phyloP scores from a whole-genome alignment of 2,888 invertebrate genomes.

The Drosophila greeni region DNA sequence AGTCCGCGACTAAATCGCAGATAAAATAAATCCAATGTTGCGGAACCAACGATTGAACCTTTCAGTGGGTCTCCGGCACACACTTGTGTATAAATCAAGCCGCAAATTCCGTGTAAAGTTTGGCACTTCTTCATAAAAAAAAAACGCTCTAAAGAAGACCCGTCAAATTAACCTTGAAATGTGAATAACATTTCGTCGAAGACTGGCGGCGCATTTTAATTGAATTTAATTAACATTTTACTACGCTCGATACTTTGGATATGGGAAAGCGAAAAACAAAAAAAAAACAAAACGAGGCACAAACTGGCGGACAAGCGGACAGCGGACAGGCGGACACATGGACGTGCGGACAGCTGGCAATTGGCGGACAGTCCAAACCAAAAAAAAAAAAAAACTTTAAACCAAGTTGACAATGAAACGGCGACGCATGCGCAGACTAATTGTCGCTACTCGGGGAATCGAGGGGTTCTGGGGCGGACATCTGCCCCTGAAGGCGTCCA shows the following conservation, averaged over 20 bases:
- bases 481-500: conserved; percentile 25
- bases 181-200: conserved; percentile 73
- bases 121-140: conserved; percentile 64
- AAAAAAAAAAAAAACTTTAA: background rate
- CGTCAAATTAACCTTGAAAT: conserved; percentile 71
- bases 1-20: conserved; percentile 28
- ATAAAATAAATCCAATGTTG: conserved; percentile 60
- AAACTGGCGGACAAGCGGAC: conserved; percentile 26
- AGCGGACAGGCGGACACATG: conserved; percentile 22
- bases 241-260: conserved; percentile 67
- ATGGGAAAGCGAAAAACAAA: conserved; percentile 59
- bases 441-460: conserved; percentile 45
- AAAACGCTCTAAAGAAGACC: conserved; percentile 33
- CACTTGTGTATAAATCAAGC: conserved; percentile 7
- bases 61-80: conserved; percentile 29
- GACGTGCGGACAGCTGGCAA: conserved; percentile 34
- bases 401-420: conserved; percentile 66
- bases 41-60: conserved; percentile 60
- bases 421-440: conserved; percentile 73
- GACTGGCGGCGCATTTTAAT: conserved; percentile 72
- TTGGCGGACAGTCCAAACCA: conserved; percentile 38
- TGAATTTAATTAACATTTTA: conserved; percentile 73
- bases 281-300: conserved; percentile 1
- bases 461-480: background rate
- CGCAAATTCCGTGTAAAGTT: conserved; percentile 32